Base-by-base conservation (phyloP, 2,888 invertebrate genomes). In the Drosophila neotestacea region DNA sequence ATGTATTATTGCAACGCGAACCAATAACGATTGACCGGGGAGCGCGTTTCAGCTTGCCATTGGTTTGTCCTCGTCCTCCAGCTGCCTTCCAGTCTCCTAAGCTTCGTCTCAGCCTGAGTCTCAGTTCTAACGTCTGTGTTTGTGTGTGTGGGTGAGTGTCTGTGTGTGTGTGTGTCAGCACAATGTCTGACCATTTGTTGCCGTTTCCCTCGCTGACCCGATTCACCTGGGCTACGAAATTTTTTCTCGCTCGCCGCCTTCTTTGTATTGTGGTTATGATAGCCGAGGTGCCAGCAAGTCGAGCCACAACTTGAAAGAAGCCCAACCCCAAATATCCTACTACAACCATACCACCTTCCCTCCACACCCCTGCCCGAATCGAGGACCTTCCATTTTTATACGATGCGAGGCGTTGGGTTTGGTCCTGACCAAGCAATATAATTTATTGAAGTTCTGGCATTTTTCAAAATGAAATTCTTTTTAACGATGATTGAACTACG, bases 21-120 rank as follows among this genome's bases (percentile, higher is more conserved):
- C 91, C 91, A 91, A 91, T 91, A 91, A 91, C 91, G 90, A 90
- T 84, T 87, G 90, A 91, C 82, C 79, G 82, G 84, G 79, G 81
- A 85, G 83, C 78, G 78, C 68, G 67, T 79, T 87, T 82, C 85
- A 82, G 84, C 88, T 89, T 81, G 91, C 91, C 77, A 91, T 91
- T 91, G 91, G 91, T 70, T 77, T 89, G 67, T 50, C 66, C 65
- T 66, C 75, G 39, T 51, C 51, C 51, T 55, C 48, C 44, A 54
- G 38, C 61, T 62, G 36, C 47, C 22, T 50, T 34, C 42, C 56
- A 36, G 56, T 46, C 61, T 72, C 32, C 62, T 59, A 68, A 79
- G 70, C 62, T 51, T 22, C 63, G 56, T 62, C 79, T 75, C 79
- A 61, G 61, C 55, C 59, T 70, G 63, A 55, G 61, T 36, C 46